Percentiles rank a stretch among this genome's conserved stretches.
These are phyloP conservation scores for Ailurus styani DNA, from an alignment of 2,113 vertebrate species.

Conservation along the genomic window DNA sequence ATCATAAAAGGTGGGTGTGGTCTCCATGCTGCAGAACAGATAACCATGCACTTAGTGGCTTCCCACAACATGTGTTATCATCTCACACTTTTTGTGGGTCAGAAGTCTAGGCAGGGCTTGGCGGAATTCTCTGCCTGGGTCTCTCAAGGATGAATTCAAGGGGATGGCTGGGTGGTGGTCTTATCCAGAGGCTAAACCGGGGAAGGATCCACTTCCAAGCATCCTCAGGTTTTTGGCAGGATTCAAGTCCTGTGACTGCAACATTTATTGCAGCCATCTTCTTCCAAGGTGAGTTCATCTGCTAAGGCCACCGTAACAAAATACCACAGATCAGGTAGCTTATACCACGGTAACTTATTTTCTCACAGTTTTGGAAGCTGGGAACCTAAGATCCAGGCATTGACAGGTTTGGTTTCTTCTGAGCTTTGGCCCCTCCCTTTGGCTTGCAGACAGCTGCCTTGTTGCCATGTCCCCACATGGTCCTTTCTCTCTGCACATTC, in stretches of 20 bases:
- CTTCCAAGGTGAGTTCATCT: background rate
- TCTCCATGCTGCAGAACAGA: background rate
- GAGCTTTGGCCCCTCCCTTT: background rate
- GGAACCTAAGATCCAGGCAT: too few species aligned
- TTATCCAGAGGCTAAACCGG: background rate
- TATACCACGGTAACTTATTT: background rate
- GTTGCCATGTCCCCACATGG: accelerated
- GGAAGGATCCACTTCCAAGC: background rate
- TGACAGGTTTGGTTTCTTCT: background rate
- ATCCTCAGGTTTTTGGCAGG: background rate
- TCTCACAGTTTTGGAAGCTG: background rate
- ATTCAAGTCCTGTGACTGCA: background rate
- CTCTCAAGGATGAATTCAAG: background rate
- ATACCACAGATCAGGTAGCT: background rate
- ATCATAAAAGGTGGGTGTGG: background rate
- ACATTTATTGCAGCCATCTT: background rate
- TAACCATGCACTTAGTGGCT: too few species aligned
- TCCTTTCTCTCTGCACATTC: background rate
- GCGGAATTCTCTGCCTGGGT: background rate
- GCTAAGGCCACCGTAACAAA: background rate
- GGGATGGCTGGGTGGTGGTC: background rate
- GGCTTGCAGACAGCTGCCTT: background rate
- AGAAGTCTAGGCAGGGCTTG: accelerated
- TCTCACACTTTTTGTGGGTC: background rate
- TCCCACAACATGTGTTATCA: too few species aligned